Percentiles rank a stretch among this genome's conserved stretches.
Conservation (phyloP, 2,888 invertebrate species). For the Electrophaes corylata region DNA sequence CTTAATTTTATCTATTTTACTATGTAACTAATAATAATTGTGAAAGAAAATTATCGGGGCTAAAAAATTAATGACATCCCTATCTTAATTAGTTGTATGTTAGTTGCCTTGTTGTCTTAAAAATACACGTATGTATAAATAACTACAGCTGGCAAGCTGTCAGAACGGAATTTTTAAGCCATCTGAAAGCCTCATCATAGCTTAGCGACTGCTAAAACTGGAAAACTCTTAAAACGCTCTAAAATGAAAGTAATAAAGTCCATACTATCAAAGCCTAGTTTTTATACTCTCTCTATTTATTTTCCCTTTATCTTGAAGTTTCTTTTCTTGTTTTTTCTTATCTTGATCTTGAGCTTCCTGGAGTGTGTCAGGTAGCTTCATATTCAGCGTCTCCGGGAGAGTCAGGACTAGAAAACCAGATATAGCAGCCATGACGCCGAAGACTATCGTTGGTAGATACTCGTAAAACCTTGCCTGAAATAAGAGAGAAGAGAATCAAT, state of each 20-base stretch:
- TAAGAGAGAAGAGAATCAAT: too few relatives aligned
- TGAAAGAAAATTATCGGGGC: too few relatives aligned
- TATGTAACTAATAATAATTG: too few relatives aligned
- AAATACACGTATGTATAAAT: too few relatives aligned
- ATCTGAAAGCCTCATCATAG: too few relatives aligned
- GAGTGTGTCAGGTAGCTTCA: conserved; percentile 85
- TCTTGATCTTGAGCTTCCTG: conserved; percentile 83
- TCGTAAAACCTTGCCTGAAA: conserved; percentile 73
- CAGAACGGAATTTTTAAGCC: too few relatives aligned
- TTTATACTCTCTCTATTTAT: conserved; percentile 28
- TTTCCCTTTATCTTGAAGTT: conserved; percentile 9
- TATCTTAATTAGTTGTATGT: too few relatives aligned
- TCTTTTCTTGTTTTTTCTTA: conserved; percentile 40
- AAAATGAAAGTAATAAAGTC: neutral
- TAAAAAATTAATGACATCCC: too few relatives aligned
- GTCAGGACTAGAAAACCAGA: conserved; percentile 83
- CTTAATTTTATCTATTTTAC: too few relatives aligned
- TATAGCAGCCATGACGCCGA: conserved; percentile 81
- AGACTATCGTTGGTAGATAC: conserved; percentile 83
- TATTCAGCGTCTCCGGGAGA: conserved; percentile 86
- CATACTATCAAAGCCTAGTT: conserved; percentile 28
- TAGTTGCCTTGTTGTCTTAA: too few relatives aligned
- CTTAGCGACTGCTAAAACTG: too few relatives aligned
- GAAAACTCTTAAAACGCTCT: neutral
- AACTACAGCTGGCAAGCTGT: too few relatives aligned